Percentiles rank a stretch among this genome's conserved stretches.
Conservation (phyloP, 1,140 invertebrate species). For the Musca vetustissima region DNA sequence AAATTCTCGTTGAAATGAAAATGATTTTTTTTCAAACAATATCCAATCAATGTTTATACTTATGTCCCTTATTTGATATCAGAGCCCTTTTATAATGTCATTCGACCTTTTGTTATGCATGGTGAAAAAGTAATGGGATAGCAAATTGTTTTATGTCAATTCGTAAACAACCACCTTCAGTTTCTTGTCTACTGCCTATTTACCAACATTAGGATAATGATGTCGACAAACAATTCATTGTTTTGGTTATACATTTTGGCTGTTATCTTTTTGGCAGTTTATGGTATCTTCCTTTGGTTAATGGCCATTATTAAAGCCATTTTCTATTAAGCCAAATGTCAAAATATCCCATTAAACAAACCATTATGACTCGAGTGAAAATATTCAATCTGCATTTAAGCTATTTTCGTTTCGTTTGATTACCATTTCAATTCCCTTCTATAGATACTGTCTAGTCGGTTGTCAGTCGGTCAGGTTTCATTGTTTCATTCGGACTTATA, state of each 20-base stretch:
- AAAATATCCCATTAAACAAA: slow-evolving; percentile 33
- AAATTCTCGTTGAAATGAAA: too few species aligned
- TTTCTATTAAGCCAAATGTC: slow-evolving; percentile 33
- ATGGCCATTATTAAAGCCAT: slow-evolving; percentile 33
- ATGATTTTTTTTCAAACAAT: too few species aligned
- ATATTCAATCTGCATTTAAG: slow-evolving; percentile 10
- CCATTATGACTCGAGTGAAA: slow-evolving; percentile 29
- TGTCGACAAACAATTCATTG: not conserved
- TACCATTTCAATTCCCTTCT: too few species aligned
- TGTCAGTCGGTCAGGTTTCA: not conserved
- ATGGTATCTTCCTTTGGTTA: slow-evolving; percentile 3
- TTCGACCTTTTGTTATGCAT: too few species aligned
- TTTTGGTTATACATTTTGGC: not conserved
- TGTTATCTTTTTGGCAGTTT: not conserved
- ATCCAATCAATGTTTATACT: too few species aligned
- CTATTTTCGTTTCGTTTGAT: not conserved
- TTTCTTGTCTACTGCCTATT: too few species aligned
- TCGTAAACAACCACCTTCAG: too few species aligned
- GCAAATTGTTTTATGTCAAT: too few species aligned
- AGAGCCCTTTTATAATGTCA: too few species aligned
- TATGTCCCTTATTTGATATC: too few species aligned
- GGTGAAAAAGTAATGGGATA: too few species aligned
- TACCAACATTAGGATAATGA: slow-evolving; percentile 5
- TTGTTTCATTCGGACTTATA: not conserved
- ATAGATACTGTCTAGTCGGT: not conserved